A percentile compares a stretch with the other conserved stretches of the same genome.
phyloP scores from a whole-genome alignment of 2,888 invertebrate genomes.

The Gerris lacustris region DNA sequence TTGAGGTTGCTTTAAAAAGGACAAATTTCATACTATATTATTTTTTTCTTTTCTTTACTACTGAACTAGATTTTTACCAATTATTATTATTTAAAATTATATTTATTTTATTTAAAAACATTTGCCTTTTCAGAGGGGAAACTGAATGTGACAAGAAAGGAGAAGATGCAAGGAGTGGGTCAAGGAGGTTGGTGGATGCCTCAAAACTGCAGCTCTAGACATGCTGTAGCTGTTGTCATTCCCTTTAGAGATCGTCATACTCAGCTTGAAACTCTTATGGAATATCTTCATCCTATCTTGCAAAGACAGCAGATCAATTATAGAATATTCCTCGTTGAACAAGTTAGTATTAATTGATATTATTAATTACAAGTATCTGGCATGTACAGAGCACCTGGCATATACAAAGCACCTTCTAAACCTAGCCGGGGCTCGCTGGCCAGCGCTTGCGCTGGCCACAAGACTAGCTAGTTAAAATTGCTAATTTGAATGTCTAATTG shows the following conservation, averaged over 20 bases:
- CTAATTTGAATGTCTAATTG: no score
- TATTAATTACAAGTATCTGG: not conserved
- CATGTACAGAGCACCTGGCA: not conserved
- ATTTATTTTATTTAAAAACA: no score
- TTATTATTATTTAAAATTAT: no score
- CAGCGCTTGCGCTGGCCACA: no score
- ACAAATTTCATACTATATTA: no score
- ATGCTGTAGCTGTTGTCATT: constrained; percentile 45
- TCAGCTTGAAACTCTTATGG: constrained; percentile 39
- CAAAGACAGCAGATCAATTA: constrained; percentile 41
- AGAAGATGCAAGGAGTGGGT: constrained; percentile 20
- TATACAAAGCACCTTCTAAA: no score
- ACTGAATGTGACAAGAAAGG: constrained; percentile 22
- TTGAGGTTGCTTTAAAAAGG: no score
- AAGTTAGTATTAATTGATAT: constrained; percentile 33
- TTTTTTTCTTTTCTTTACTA: no score
- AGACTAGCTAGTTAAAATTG: no score
- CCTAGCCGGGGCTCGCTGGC: no score
- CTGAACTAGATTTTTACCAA: no score
- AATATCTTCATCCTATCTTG: constrained; percentile 41
- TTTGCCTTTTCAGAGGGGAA: constrained; percentile 21
- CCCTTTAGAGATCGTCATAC: constrained; percentile 43
- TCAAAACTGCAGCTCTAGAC: constrained; percentile 37
- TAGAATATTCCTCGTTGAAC: constrained; percentile 42
- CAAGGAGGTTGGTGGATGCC: constrained; percentile 44